phyloP scores from a whole-genome alignment of 2,113 vertebrate genomes.

The Zootoca vivipara region DNA sequence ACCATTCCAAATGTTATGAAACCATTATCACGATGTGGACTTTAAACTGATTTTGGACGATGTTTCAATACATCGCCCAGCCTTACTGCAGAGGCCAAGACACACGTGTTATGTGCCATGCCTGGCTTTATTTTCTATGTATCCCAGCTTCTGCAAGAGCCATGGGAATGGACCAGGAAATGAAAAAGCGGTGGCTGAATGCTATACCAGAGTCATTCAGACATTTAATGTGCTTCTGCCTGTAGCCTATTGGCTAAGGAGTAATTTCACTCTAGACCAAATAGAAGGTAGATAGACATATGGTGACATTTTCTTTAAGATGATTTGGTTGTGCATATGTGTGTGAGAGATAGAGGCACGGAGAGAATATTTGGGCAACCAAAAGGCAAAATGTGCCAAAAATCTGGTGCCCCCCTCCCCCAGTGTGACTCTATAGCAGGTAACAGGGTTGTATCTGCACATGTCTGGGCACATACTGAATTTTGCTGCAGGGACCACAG shows the following conservation, averaged over 20 bases:
- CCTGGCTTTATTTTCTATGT: not conserved
- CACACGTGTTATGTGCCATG: not conserved
- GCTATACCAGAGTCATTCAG: not conserved
- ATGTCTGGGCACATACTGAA: not conserved
- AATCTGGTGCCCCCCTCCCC: not conserved
- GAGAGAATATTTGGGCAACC: not conserved
- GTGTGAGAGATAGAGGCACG: too few species aligned
- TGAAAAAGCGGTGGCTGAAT: not conserved
- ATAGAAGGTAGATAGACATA: not conserved
- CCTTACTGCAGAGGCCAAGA: not conserved
- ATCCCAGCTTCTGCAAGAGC: not conserved
- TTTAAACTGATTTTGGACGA: too few species aligned
- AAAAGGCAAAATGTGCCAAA: not conserved
- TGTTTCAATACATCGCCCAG: too few species aligned
- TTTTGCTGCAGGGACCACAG: not conserved
- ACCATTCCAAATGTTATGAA: too few species aligned
- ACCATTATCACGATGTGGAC: too few species aligned
- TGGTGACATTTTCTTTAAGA: not conserved
- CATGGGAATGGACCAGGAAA: not conserved
- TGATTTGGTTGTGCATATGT: not conserved
- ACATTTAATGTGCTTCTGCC: not conserved
- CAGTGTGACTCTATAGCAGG: not conserved
- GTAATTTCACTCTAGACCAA: not conserved
- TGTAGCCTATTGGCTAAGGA: not conserved
- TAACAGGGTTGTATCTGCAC: not conserved